Evolutionary conservation across 2,888 invertebrate species (phyloP), one percentile per base, ranked within the genome.

Genomic region (Eumerus sabulonum): DNA sequence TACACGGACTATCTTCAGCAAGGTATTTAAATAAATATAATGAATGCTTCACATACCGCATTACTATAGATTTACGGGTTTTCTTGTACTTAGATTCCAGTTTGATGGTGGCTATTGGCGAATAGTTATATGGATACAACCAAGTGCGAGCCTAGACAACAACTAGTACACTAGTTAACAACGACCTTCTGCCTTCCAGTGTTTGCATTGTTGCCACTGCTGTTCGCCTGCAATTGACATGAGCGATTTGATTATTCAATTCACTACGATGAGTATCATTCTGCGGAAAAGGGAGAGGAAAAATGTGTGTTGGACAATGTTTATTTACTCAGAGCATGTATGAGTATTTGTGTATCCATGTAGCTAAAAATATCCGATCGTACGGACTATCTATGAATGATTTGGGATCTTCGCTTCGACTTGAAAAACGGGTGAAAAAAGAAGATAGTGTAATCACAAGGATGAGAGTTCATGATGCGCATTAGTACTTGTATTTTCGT

Each of bases 121-220:
- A 77, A 59, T 68, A 73, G 73, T 77, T 67, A 62, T 27, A 51
- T 60, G 60, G 45, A 38, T 18, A 77, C 53, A 73, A 73, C 71
- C 54, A 11, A 35, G 57, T 50, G 57, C 48, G 56, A 71, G 44
- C 56, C 71, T 54, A 63, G 71, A 62, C 70, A 67, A 77, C 62
- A 38, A 7, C 7, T 27, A 45, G 73, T 70, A 68, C 19, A 44
- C 73, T 68, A 51, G 62, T 73, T 67, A 76, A 44, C 53, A 40
- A 54, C 72, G 76, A 77, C 77, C 77, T 77, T 77, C 77, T 73
- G 63, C 62, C 77, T 73, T 68, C 67, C 48, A 48, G 1, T 17
- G 2, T 19, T 9, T 19, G 12, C 42, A 38, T 12, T 18, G 38
- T 51, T n/a, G n/a, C n/a, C n/a, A 35, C 17, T 14, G 12, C 9